These are phyloP conservation scores for Cervus canadensis DNA, from an alignment of 2,113 vertebrate species.

Conservation along the genomic window DNA sequence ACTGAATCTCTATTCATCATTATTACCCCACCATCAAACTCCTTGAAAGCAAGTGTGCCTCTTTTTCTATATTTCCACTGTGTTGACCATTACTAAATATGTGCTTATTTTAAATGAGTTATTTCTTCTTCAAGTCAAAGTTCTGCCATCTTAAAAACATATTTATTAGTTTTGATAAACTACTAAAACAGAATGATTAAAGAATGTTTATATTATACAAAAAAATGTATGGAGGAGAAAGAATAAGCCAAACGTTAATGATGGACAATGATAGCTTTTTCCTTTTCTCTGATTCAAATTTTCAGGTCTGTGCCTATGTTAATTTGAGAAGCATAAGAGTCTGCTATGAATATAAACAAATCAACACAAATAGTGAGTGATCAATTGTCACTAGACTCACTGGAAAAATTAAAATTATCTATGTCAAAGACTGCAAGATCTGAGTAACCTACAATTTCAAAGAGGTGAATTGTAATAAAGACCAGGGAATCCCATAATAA, in stretches of 20 bases:
- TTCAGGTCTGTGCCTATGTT: not conserved
- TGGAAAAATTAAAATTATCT: slow-evolving; percentile 20
- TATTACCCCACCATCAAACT: not conserved
- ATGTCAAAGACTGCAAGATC: slow-evolving; percentile 14
- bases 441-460: not conserved
- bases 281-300: not conserved
- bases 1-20: not conserved
- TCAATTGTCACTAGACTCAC: not conserved
- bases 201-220: not conserved
- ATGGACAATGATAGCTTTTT: not conserved
- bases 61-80: not conserved
- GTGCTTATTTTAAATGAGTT: slow-evolving; percentile 11
- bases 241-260: not conserved
- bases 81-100: slow-evolving; percentile 10
- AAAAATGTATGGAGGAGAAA: not conserved
- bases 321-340: not conserved
- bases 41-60: not conserved
- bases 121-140: slow-evolving; percentile 3
- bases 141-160: slow-evolving; percentile 24
- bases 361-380: not conserved
- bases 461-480: slow-evolving; percentile 12
- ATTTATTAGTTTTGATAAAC: slow-evolving; percentile 18
- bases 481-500: slow-evolving; percentile 2
- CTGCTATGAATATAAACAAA: slow-evolving; percentile 7
- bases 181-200: not conserved